These are phyloP conservation scores for Smutsia temminckii DNA, from an alignment of 2,797 vertebrate species.

Conservation along the genomic window DNA sequence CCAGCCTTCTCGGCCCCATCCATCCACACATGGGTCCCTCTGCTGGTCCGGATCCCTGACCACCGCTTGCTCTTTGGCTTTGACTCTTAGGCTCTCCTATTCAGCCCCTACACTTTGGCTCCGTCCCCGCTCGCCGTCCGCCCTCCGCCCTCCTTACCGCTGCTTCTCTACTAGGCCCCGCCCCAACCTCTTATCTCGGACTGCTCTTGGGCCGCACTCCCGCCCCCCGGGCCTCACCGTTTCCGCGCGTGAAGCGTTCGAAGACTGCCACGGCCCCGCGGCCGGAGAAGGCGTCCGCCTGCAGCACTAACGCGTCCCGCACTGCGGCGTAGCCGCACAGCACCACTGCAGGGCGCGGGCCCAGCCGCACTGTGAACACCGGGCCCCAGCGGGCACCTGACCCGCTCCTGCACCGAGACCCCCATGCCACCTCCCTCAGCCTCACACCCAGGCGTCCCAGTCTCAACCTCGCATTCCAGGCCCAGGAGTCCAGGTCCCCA, in stretches of 20 bases:
- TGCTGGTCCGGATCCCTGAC: neutral
- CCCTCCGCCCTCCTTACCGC: accelerated
- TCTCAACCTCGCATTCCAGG: neutral
- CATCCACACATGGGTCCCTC: neutral
- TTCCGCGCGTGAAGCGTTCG: constrained; percentile 58
- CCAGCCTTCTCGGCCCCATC: neutral
- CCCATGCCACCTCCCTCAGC: neutral
- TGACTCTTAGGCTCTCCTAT: neutral
- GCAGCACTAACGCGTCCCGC: constrained; percentile 85
- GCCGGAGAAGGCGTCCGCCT: constrained; percentile 82
- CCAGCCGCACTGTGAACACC: constrained; percentile 84
- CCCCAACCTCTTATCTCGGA: neutral
- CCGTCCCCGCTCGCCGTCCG: neutral
- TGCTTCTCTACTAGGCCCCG: neutral
- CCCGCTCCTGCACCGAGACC: neutral
- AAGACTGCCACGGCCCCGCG: constrained; percentile 45
- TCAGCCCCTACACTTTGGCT: neutral
- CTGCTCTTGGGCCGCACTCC: neutral
- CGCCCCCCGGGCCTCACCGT: neutral
- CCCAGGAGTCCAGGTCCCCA: neutral
- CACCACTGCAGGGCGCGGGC: constrained; percentile 78
- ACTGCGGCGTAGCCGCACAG: constrained; percentile 82
- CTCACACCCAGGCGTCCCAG: neutral
- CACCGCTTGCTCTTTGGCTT: neutral
- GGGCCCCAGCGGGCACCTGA: constrained; percentile 78